Evolutionary conservation across 2,888 invertebrate species (phyloP), one percentile per base, ranked within the genome.

Genomic region (Elegia similella): DNA sequence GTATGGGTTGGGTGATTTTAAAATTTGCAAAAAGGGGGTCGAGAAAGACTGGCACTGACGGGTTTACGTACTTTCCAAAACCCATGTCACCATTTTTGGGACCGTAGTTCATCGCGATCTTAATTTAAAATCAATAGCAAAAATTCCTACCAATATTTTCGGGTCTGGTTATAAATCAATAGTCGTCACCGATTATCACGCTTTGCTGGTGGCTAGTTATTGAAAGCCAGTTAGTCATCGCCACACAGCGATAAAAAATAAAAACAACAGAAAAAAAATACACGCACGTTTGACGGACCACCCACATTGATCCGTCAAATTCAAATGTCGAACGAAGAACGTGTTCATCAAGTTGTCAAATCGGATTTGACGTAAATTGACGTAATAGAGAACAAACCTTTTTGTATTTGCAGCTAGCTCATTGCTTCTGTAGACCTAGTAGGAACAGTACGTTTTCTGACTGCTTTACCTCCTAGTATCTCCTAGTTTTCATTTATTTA

Each of bases 261-360:
- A 70, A 76, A 76, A 81, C 70, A 69, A 72, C 76, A 77, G 76
- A 75, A 68, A 73, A 78, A 76, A 76, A 73, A 75, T 76, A 82
- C 79, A 78, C 74, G 74, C 77, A 76, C 73, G 75, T 75, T 72
- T 75, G 64, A 62, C 55, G 70, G 90, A 89, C 90, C 90, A 90
- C 90, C 90, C 90, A 88, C 84, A 78, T 66, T 68, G 86, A 75
- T 80, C 79, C 76, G 83, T 87, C 86, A 85, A 85, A 83, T 82
- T 81, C 79, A 71, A 83, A 83, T 75, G 78, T 86, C 81, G 83
- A 81, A 78, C 75, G 69, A 70, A 66, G 78, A 83, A 80, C 87
- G 85, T 89, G 89, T 88, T 89, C 90, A 88, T 89, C 89, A 87
- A 88, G 79, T 86, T 89, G 88, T 88, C 89, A 88, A 89, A 90